Conservation (phyloP, 2,113 vertebrate genomes). For the Danio rerio region DNA sequence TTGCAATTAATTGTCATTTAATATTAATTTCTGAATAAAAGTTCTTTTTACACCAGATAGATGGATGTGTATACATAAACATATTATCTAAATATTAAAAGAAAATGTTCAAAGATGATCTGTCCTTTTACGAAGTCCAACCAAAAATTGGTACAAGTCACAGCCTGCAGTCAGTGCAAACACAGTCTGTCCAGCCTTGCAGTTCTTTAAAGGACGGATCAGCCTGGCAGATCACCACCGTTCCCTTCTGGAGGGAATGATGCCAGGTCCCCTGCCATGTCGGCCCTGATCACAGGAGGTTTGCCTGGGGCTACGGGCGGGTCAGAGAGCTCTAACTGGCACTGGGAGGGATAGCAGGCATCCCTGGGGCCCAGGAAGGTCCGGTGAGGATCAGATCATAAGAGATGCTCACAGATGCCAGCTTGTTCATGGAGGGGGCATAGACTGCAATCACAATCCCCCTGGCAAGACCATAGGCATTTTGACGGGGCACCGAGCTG, state of each 20-base stretch:
- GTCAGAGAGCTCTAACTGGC: constrained; percentile 21
- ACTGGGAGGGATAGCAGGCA: constrained; percentile 1
- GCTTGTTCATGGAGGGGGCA: constrained; percentile 36
- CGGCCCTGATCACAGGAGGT: constrained; percentile 26
- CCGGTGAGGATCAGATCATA: constrained; percentile 44
- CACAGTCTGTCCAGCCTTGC: constrained; percentile 35
- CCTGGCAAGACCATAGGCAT: constrained; percentile 36
- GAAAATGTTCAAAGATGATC: not conserved
- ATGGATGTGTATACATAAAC: no score
- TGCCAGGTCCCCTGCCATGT: constrained; percentile 13
- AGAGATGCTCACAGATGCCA: constrained; percentile 39
- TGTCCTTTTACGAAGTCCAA: not conserved
- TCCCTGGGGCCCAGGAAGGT: constrained; percentile 18
- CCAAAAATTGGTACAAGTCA: constrained; percentile 41
- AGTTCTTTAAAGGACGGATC: constrained; percentile 24
- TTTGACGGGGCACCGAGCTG: constrained; percentile 28
- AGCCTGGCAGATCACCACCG: constrained; percentile 25
- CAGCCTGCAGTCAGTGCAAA: constrained; percentile 38
- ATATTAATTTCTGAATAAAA: not conserved
- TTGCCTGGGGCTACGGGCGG: not conserved
- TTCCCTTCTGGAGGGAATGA: not conserved
- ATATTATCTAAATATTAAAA: no score
- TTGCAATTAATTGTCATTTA: no score
- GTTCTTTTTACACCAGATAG: not conserved
- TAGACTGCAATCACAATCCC: constrained; percentile 14